Base-by-base conservation (phyloP, 2,797 vertebrate species). In the Gobio occitaniae region DNA sequence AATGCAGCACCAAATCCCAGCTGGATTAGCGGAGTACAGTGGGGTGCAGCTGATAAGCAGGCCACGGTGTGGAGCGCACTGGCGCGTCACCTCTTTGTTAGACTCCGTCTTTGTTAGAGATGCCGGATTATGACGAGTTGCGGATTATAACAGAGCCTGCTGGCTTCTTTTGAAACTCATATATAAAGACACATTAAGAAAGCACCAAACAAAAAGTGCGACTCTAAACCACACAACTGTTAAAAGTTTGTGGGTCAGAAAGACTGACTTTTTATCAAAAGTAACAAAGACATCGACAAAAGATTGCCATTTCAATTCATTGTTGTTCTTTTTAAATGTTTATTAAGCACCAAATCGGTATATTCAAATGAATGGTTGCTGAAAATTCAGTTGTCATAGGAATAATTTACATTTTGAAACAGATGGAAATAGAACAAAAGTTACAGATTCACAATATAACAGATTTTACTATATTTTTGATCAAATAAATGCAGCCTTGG, bases 31-130 rank as follows among this genome's bases (percentile, higher is more conserved):
- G 7, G 91, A 92, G 87, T 77, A 78, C 56, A 29, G 56, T 63
- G 76, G 76, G 56, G 76, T 63, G 56, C 76, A 78, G 76, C 56
- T 72, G 80, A 71, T 82, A 82, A 71, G 66, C 36, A 38, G 50
- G 52, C 32, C 74, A 56, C 19, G 13, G 52, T 76, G 74, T 76
- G 76, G 76, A 82, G 29, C 63, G 69, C 69, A 82, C 52, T 89
- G 89, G 85, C 87, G 89, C 89, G 87, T 88, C 89, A 90, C 92
- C 50, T 76, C 71, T 80, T 47, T 74, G 38, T 59, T 70, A 72
- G 16, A 54, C 36, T 16, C 21, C 0, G 69, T 68, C 71, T 83
- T 54, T 82, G 38, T 59, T 70, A 78, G 16, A 70, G 59, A 50
- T 47, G 59, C 29, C 10, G 78, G 77, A 72, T 80, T 76, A 56